Percentiles rank a stretch among this genome's conserved stretches.
Conservation (phyloP, 30 jellyfish, hydroid and myxozoan genomes). For the Hydra vulgaris region DNA sequence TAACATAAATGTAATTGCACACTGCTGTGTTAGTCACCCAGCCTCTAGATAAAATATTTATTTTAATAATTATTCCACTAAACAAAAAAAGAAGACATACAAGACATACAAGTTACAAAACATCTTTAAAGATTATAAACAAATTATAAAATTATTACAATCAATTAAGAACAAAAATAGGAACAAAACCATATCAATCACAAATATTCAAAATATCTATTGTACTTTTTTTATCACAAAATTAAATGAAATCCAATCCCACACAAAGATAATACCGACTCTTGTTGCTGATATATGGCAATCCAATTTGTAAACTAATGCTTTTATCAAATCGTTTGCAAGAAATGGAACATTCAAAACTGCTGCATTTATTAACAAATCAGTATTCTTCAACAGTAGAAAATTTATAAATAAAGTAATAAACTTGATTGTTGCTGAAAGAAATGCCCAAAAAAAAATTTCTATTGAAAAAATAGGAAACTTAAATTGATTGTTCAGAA, state of each 20-base stretch:
- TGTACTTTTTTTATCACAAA: not conserved
- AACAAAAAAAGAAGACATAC: no score
- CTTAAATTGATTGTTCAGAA: not conserved
- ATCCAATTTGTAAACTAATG: conserved; percentile 28
- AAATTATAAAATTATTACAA: no score
- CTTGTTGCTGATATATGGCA: conserved; percentile 10
- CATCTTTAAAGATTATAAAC: no score
- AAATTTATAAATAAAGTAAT: not conserved
- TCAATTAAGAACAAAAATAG: not conserved
- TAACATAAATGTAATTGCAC: no score
- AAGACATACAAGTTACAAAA: no score
- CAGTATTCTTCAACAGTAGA: conserved; percentile 1
- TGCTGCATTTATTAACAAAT: not conserved
- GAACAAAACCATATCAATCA: not conserved
- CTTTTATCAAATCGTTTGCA: conserved; percentile 22
- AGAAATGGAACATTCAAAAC: not conserved
- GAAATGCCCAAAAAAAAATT: not conserved
- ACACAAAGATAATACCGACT: not conserved
- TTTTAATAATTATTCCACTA: no score
- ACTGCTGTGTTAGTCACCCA: no score
- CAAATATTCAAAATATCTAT: not conserved
- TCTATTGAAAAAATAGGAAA: not conserved
- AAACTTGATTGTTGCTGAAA: conserved; percentile 3
- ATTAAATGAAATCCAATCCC: conserved; percentile 13
- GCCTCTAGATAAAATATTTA: no score